phyloP scores from a whole-genome alignment of 1,140 invertebrate species.

The Pollicipes pollicipes region DNA sequence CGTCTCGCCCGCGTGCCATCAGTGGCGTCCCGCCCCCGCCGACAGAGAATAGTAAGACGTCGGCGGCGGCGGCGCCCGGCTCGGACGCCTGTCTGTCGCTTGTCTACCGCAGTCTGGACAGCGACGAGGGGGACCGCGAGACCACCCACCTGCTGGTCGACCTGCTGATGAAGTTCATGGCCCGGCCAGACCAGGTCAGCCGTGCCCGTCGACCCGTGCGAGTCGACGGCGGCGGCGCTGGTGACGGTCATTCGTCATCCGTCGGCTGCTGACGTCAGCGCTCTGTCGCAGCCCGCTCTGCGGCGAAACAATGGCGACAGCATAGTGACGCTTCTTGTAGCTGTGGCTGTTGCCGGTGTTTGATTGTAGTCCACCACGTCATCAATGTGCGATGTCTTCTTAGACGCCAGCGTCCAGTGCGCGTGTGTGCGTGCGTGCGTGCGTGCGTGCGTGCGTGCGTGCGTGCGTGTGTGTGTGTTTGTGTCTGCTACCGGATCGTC shows the following conservation, averaged over 20 bases:
- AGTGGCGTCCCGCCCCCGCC: neutral
- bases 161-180: neutral
- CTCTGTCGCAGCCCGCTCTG: too few relatives aligned
- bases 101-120: neutral
- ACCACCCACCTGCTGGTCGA: neutral
- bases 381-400: neutral
- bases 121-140: neutral
- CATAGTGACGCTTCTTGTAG: neutral
- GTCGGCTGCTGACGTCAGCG: too few relatives aligned
- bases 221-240: too few relatives aligned
- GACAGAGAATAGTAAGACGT: neutral
- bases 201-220: too few relatives aligned
- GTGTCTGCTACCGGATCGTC: too few relatives aligned
- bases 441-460: too few relatives aligned
- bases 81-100: neutral
- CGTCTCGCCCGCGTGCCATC: too few relatives aligned
- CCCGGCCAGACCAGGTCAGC: neutral
- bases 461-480: too few relatives aligned
- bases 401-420: too few relatives aligned
- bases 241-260: too few relatives aligned
- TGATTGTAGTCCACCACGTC: neutral
- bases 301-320: too few relatives aligned
- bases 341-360: neutral
- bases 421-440: too few relatives aligned
- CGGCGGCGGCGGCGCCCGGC: neutral